Base-by-base conservation (phyloP, 2,888 invertebrate genomes). In the Scaptomyza flava region DNA sequence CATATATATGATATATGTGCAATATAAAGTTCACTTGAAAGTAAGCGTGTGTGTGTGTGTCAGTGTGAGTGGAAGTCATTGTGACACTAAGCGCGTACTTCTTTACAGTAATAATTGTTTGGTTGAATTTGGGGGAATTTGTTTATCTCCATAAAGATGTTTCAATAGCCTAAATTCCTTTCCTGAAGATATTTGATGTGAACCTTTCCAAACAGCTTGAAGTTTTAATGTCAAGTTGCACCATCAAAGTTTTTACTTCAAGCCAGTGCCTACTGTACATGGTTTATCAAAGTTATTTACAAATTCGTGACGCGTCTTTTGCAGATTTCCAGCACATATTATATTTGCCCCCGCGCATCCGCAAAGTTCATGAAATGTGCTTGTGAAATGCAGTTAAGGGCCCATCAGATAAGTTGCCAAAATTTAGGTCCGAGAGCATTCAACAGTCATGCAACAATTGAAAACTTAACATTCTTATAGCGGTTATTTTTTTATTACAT, bases 241-340 rank as follows among this genome's bases (percentile, higher is more conserved):
- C 5, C 3, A 17, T 23, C 17, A 17, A 23, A 23, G 23, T 6
- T n/a, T 6, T n/a, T 12, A 1, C 11, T 33, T 33, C 12, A 12
- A 12, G n/a, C 11, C 43, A 54, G 31, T 59, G 11, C 3, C 12
- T 27, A 56, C 76, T 70, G 71, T 76, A 50, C 31, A 38, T 20
- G 20, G 45, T 46, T n/a, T 12, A 17, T 6, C 6, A 20, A n/a
- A 43, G 20, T 23, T 41, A 43, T 54, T 72, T 61, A 38, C 11
- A 30, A 48, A 73, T 73, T 67, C 67, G 48, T 30, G 52, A 56
- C 48, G 56, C 66, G 62, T 77, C 43, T 47, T 17, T 41, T 48
- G 30, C 45, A 77, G 83, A 86, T 81, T 51, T 65, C 14, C 43
- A 62, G 65, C 50, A 9, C n/a, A 63, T 80, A 86, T 86, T 67